Evolutionary conservation across 2,797 vertebrate species (phyloP).

Genomic region (Streptopelia turtur): DNA sequence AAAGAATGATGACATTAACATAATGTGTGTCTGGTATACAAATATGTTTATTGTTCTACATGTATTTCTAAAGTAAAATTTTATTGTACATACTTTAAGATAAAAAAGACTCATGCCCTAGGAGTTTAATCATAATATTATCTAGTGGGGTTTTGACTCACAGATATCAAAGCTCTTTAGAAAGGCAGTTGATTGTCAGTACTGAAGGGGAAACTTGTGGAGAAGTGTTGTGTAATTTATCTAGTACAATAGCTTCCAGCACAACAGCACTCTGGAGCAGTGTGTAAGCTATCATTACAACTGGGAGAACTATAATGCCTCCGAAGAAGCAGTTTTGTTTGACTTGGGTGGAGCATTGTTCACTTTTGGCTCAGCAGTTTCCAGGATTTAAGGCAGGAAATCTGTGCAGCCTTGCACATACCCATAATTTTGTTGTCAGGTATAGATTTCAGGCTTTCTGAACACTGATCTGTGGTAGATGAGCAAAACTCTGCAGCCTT

Average conservation of each 20-base stretch:
- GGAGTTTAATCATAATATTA: neutral
- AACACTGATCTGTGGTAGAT: neutral
- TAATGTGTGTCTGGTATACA: neutral
- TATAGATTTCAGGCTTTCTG: neutral
- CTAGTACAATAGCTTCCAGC: neutral
- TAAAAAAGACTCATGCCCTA: neutral
- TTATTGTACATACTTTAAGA: neutral
- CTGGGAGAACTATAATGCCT: neutral
- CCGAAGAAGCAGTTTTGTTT: neutral
- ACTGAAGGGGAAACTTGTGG: neutral
- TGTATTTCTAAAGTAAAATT: neutral
- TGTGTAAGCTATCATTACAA: neutral
- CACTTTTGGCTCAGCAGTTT: neutral
- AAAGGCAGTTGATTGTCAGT: neutral
- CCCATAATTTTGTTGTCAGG: neutral
- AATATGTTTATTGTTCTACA: neutral
- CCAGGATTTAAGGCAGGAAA: neutral
- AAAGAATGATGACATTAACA: neutral
- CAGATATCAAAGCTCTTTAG: neutral
- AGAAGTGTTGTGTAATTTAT: neutral
- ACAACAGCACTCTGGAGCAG: neutral
- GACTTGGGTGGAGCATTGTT: neutral
- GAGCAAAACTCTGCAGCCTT: neutral
- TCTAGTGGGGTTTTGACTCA: neutral
- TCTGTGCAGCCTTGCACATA: neutral